Evolutionary conservation across 2,888 invertebrate genomes (phyloP).

Genomic region (Glyphotaelius pellucidus): DNA sequence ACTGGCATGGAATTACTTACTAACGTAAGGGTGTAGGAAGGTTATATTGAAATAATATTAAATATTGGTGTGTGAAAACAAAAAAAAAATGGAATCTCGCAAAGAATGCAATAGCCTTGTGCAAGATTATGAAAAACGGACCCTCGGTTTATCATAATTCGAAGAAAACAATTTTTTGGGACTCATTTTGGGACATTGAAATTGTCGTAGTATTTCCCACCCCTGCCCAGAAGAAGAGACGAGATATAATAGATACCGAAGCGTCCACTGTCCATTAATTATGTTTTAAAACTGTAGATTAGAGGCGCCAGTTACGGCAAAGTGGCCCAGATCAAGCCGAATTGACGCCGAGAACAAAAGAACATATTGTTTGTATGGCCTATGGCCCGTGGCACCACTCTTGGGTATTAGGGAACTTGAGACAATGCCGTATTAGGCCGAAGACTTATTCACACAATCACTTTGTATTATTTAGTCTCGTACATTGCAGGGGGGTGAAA

Average conservation of each 20-base stretch:
- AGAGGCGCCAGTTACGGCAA: conserved; percentile 21
- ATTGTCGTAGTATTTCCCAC: neutral
- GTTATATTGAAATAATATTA: no score
- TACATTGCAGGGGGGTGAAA: neutral
- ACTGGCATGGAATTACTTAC: no score
- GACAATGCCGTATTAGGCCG: neutral
- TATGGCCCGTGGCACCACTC: neutral
- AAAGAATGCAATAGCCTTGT: no score
- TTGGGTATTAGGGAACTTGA: neutral
- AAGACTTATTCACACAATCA: neutral
- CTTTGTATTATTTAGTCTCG: neutral
- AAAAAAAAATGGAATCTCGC: no score
- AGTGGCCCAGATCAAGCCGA: neutral
- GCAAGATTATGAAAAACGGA: no score
- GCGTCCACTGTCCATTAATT: conserved; percentile 40
- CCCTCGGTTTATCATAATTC: no score
- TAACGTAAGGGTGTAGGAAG: no score
- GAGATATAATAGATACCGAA: conserved; percentile 14
- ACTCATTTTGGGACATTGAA: no score
- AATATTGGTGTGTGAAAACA: no score
- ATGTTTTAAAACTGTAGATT: conserved; percentile 38
- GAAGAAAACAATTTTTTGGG: no score
- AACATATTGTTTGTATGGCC: neutral
- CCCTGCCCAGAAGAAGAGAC: neutral
- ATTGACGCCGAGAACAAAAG: neutral